A percentile compares a stretch with the other conserved stretches of the same genome.
These are phyloP conservation scores for Archips crataeganus DNA, from an alignment of 2,888 invertebrate species.

Conservation along the genomic window DNA sequence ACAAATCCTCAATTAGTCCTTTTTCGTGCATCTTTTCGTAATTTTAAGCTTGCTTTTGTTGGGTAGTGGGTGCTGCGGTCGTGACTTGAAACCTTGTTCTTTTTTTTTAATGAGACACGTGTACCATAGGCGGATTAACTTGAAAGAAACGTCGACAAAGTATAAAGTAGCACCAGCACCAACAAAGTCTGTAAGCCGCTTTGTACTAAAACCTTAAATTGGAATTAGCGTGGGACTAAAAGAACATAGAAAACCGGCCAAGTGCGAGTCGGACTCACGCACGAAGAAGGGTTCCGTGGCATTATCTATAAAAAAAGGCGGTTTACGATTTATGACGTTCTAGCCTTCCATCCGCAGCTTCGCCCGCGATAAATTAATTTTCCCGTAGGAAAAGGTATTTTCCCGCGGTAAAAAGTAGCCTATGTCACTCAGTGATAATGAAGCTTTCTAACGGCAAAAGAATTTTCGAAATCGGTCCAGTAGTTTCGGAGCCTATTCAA, in stretches of 20 bases:
- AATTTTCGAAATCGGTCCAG: no score
- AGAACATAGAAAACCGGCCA: constrained; percentile 31
- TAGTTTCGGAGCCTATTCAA: no score
- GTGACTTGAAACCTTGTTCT: constrained; percentile 22
- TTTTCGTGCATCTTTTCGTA: neutral
- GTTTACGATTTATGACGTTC: no score
- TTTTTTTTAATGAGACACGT: constrained; percentile 41
- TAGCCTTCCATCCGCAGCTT: no score
- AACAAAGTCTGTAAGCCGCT: constrained; percentile 37
- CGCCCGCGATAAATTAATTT: no score
- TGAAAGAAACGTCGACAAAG: constrained; percentile 30
- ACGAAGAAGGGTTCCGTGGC: no score
- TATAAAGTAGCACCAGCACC: constrained; percentile 30
- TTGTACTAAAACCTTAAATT: constrained; percentile 38
- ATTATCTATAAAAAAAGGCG: no score
- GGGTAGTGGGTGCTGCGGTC: constrained; percentile 14
- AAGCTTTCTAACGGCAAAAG: no score
- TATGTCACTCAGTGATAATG: no score
- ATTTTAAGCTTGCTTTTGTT: constrained; percentile 2
- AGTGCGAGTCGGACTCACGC: no score
- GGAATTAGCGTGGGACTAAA: constrained; percentile 39
- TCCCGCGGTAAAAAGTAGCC: no score
- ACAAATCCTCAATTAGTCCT: neutral
- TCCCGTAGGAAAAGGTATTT: no score
- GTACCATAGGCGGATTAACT: constrained; percentile 36